phyloP scores from a whole-genome alignment of 2,797 vertebrate genomes.

The Emys orbicularis region DNA sequence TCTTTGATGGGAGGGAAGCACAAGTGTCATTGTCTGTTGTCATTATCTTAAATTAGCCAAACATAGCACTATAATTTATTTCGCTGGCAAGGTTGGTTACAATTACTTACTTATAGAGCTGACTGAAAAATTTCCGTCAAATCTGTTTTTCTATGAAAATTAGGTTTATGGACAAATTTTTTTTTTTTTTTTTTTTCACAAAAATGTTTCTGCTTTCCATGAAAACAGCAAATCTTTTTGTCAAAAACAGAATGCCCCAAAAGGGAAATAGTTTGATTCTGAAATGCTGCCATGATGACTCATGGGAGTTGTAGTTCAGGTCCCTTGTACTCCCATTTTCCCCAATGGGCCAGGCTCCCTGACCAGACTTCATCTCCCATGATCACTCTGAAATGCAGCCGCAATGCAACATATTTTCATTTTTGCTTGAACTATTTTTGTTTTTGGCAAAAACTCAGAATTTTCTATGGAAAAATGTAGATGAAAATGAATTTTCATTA shows the following conservation, averaged over 20 bases:
- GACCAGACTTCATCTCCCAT: slow-evolving; percentile 28
- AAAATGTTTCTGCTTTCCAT: neutral
- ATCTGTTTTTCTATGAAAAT: neutral
- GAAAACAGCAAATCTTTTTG: neutral
- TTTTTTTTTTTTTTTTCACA: neutral
- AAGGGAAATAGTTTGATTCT: neutral
- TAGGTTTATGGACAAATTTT: neutral
- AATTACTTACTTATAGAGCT: neutral
- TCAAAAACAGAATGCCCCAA: neutral
- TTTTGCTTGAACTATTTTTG: neutral
- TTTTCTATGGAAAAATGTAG: neutral
- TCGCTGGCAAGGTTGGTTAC: neutral
- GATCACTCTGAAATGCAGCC: neutral
- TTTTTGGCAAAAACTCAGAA: slow-evolving; percentile 20
- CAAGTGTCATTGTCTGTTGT: neutral
- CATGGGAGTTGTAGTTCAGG: neutral
- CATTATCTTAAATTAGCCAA: too few species aligned
- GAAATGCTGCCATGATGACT: fast-evolving
- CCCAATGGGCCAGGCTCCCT: neutral
- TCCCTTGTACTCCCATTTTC: neutral
- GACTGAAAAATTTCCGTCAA: neutral
- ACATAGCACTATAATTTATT: neutral
- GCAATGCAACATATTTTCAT: slow-evolving; percentile 24
- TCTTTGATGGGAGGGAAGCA: neutral
- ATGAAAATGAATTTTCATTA: neutral